A percentile compares a stretch with the other conserved stretches of the same genome.
Evolutionary conservation across 2,888 invertebrate genomes (phyloP).

Genomic region (Oxyteleia sp.): DNA sequence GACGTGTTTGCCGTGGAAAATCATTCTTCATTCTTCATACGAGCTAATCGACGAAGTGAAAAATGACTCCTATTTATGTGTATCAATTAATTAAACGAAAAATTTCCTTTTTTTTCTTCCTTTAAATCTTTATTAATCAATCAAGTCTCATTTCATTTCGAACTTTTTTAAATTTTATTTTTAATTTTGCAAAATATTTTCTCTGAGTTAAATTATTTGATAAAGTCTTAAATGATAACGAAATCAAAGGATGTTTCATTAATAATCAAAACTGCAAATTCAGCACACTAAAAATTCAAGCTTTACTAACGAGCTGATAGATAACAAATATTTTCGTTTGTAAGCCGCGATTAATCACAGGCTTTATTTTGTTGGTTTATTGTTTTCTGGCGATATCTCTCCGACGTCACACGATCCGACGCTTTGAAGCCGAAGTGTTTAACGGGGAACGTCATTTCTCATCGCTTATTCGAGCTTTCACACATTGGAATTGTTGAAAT

Average conservation of each 20-base stretch:
- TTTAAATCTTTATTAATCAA: no score
- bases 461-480: constrained; percentile 55
- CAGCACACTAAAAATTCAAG: no score
- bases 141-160: no score
- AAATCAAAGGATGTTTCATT: no score
- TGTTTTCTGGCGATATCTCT: constrained; percentile 49
- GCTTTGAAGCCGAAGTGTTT: constrained; percentile 41
- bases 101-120: no score
- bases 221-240: no score
- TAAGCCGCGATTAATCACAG: constrained; percentile 11
- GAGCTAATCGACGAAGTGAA: not conserved
- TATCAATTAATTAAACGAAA: no score
- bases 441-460: constrained; percentile 53
- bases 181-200: no score
- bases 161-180: no score
- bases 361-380: constrained; percentile 37
- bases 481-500: constrained; percentile 52
- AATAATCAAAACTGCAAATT: no score
- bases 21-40: constrained; percentile 21
- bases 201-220: no score
- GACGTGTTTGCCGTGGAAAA: not conserved
- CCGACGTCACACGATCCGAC: constrained; percentile 29
- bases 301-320: no score
- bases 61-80: not conserved
- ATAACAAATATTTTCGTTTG: not conserved